These are phyloP conservation scores for Trichomalopsis sarcophagae DNA, from an alignment of 1,140 invertebrate genomes.

Conservation along the genomic window DNA sequence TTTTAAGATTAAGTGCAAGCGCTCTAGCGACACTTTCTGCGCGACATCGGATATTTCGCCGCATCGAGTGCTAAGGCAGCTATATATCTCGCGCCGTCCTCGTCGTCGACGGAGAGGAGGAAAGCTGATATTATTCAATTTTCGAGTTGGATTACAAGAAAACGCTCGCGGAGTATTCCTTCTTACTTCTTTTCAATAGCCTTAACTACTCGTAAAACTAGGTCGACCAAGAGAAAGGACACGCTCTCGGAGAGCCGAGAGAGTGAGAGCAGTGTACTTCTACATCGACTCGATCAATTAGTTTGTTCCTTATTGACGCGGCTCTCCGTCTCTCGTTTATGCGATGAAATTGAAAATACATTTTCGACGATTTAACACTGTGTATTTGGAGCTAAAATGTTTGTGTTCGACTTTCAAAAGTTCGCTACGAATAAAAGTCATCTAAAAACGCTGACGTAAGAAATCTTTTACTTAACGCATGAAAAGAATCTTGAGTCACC, in stretches of 20 bases:
- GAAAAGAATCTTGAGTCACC: slow-evolving; percentile 26
- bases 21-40: too few species aligned
- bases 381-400: too few species aligned
- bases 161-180: not conserved
- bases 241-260: not conserved
- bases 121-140: slow-evolving; percentile 6
- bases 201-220: slow-evolving; percentile 6
- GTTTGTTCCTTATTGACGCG: not conserved
- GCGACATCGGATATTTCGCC: too few species aligned
- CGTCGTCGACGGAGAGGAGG: not conserved
- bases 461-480: not conserved
- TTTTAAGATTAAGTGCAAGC: too few species aligned
- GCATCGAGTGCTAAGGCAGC: too few species aligned
- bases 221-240: slow-evolving; percentile 1
- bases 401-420: too few species aligned
- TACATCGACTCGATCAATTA: not conserved
- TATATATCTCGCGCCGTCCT: not conserved
- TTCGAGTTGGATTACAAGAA: not conserved
- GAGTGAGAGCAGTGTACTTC: not conserved
- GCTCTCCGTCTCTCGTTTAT: not conserved
- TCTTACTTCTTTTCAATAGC: slow-evolving; percentile 9
- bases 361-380: too few species aligned
- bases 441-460: not conserved
- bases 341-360: too few species aligned
- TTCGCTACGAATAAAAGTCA: too few species aligned